Base-by-base conservation (phyloP, 1,140 invertebrate genomes). In the Brachionus paranguensis region DNA sequence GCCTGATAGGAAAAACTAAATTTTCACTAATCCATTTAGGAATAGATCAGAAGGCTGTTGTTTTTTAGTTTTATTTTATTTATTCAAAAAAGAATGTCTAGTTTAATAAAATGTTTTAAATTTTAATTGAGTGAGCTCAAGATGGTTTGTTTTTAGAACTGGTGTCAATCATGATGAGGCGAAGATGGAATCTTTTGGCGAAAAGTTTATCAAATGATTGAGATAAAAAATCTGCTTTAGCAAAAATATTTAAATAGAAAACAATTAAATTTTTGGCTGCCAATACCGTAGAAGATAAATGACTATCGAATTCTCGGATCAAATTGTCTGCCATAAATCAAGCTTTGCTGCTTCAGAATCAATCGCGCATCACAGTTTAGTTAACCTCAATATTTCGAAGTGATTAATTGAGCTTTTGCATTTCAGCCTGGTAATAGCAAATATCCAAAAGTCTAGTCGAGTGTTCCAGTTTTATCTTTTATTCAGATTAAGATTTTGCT, bases 381-480 rank as follows among this genome's bases (percentile, higher is more conserved):
- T 60, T 68, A 68, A 68, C 65, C 65, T 41, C 65, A 68, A 68
- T 33, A 68, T 68, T 68, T 68, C 65, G 14, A 33, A 68, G 65
- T 68, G 65, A 68, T 68, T 68, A 68, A 68, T 68, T 68, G 65
- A 68, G 53, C 20, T 60, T 68, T 47, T 12, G 45, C 5, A 47
- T 47, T 68, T 68, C 65, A n/a, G 65, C 29, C 65, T 33, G 33
- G 33, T 41, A 60, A 33, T 33, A 68, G 14, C 29, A 14, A 68
- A 68, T 33, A 68, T 33, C 33, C 27, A 41, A 68, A 14, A 68
- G 65, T 68, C 65, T 41, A 68, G 65, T 29, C 65, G 27, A 68
- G 65, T 68, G 27, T 68, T 68, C 33, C 33, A 33, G 33, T 68
- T 68, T 68, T 68, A 68, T 68, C 65, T 68, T 12, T 68, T 68